Evolutionary conservation across 2,888 invertebrate species (phyloP), one percentile per base, ranked within the genome.

Genomic region (Epistrophe eligans): DNA sequence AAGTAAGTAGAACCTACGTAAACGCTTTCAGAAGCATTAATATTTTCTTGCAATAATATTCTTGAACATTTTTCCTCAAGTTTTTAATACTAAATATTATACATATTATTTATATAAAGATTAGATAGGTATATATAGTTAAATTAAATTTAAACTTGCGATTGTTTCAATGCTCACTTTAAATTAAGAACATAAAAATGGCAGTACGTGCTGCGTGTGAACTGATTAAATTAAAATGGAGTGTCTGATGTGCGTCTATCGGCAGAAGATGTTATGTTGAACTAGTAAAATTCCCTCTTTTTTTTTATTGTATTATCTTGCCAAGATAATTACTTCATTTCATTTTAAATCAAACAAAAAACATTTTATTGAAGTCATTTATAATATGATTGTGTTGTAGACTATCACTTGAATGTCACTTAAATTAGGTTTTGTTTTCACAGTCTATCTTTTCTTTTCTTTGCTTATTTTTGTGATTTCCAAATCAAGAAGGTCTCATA

Each of bases 341-440:
- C 10, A 48, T 48, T 38, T 50, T 15, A 35, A 50, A 50, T 24
- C 19, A 50, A 67, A 67, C 13, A 48, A 45, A 11, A n/a, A 9
- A 15, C 8, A 15, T 19, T 43, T 28, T 43, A 43, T 24, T 64
- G 8, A 43, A 64, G 28, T 45, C 4, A 28, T 64, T 43, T 24
- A 7, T 48, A 45, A 66, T 48, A 24, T 24, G 24, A 24, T 24
- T 24, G 24, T 66, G 66, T 17, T 66, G 66, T 17, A 48, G 50
- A 35, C 67, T 50, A 67, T 67, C 50, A 67, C 17, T 35, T 67
- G 67, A 67, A 50, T 64, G 50, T 50, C 50, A 67, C 67, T 67
- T 67, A 50, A 67, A 67, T 67, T 50, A 67, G 10, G 35, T 67
- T 67, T 48, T 67, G 50, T 67, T 50, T 50, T 66, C 32, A 48